Conservation (phyloP, 2,888 invertebrate genomes). For the Marasmarcha lunaedactyla region DNA sequence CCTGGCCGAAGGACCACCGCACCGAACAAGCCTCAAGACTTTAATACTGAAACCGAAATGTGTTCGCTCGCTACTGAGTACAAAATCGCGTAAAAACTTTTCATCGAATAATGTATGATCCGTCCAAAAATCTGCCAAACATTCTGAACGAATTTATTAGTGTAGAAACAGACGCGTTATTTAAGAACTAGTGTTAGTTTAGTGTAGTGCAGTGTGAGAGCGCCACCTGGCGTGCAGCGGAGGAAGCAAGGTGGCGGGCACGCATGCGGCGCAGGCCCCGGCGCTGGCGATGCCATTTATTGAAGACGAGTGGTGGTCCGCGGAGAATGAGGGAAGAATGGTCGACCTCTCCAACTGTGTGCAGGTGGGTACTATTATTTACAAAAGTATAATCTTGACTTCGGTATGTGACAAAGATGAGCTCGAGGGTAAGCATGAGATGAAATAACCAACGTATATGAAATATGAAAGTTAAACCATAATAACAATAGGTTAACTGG, state of each 20-base stretch:
- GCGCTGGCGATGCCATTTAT: constrained; percentile 93
- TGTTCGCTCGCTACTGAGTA: constrained; percentile 50
- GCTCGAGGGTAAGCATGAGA: too few relatives aligned
- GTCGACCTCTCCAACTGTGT: constrained; percentile 91
- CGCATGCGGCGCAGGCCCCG: constrained; percentile 73
- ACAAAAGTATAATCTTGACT: not conserved
- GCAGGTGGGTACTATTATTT: constrained; percentile 70
- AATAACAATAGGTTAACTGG: too few relatives aligned
- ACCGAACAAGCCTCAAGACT: constrained; percentile 16
- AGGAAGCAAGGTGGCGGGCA: constrained; percentile 72
- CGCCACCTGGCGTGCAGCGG: constrained; percentile 49
- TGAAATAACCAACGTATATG: too few relatives aligned
- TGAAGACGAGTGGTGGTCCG: constrained; percentile 96
- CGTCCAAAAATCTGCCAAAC: constrained; percentile 65
- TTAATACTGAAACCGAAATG: constrained; percentile 31
- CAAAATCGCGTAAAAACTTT: constrained; percentile 34
- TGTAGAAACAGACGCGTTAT: constrained; percentile 37
- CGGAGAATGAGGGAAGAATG: constrained; percentile 95
- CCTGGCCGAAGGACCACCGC: constrained; percentile 33
- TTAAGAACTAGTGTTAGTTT: constrained; percentile 15
- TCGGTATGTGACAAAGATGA: too few relatives aligned
- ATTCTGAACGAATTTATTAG: constrained; percentile 62
- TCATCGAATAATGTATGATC: constrained; percentile 64
- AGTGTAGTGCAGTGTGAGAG: constrained; percentile 30
- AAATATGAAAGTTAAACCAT: too few relatives aligned